Evolutionary conservation across 2,113 vertebrate species (phyloP), one percentile per base, ranked within the genome.

Genomic region (Ovibos moschatus): DNA sequence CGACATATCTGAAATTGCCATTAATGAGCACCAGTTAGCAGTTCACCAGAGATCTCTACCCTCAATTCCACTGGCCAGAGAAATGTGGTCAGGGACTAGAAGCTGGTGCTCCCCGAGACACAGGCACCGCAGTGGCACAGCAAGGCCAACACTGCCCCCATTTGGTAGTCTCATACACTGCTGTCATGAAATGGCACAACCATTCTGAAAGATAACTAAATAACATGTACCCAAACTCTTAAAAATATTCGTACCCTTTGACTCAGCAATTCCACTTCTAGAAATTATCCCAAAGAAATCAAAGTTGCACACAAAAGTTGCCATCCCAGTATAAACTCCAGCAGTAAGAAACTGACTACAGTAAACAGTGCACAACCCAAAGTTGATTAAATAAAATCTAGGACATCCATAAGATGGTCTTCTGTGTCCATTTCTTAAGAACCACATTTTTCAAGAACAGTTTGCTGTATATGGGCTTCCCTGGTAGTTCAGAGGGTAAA

Each of bases 271-370:
- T 89, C 40, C 33, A 55, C 81, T 87, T 64, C 57, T 81, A 92
- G 92, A 90, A 96, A 92, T 85, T 89, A 45, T 25, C 79, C 43
- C 36, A 88, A 78, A 71, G 74, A 95, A 90, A 85, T 94, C 45
- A 89, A 43, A 85, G 64, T 36, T 40, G 15, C 28, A 92, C 50
- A 87, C 58, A 62, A 83, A 94, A 10, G 51, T 53, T 87, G 58
- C 43, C n/a, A 58, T 67, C 53, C 67, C 14, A 19, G 28, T 55
- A 62, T 94, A 84, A 89, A 58, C 36, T 92, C 58, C 64, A 91
- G 45, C 33, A 74, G 33, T 74, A 86, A 87, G 28, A 95, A 85
- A 86, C 4, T 36, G 64, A 40, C 88, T 84, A 53, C 3, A 60
- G 47, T 78, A 67, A 84, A 71, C 71, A 33, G 21, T 84, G 47